Evolutionary conservation across 2,113 vertebrate genomes (phyloP), one percentile per base, ranked within the genome.

Genomic region (Heteronetta atricapilla): DNA sequence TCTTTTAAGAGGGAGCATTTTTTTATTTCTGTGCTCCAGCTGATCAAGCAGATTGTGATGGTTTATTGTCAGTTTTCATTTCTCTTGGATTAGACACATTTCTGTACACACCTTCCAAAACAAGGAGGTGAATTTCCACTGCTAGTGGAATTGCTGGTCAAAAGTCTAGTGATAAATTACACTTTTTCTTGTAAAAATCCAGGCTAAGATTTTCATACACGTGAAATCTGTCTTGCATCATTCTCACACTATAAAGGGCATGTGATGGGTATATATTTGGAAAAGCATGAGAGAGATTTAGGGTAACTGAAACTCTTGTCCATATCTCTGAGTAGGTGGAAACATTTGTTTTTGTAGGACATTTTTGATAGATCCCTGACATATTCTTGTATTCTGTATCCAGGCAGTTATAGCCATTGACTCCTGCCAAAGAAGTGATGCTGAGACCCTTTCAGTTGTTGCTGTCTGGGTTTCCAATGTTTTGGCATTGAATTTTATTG

Each of bases 21-120:
- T 95, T 92, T 90, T 94, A 93, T 92, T 90, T 87, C 88, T 87
- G 14, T 69, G 69, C 31, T 92, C 28, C 66, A 90, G 83, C 86
- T 86, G 94, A 95, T 94, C 81, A 69, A 94, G 88, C 88, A 83
- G 58, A 91, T 91, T 91, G 88, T 75, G 64, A 62, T 25, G 53
- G 69, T 72, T 95, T 92, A 76, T 93, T 91, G 89, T 82, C 56
- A 40, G 33, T 62, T 91, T 91, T 66, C 73, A 40, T 60, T 86
- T 68, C 93, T 55, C 34, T 72, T 23, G 62, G 55, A 44, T 73
- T 67, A 56, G 59, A 28, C 36, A 56, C 29, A 46, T 52, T 89
- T 92, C 36, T 64, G 40, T 64, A 21, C 1, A 0, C 2, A 7
- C 34, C 34, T 93, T 92, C 44, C 69, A 66, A 90, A 88, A 72